Conservation (phyloP, 2,113 vertebrate species). For the Nymphicus hollandicus region DNA sequence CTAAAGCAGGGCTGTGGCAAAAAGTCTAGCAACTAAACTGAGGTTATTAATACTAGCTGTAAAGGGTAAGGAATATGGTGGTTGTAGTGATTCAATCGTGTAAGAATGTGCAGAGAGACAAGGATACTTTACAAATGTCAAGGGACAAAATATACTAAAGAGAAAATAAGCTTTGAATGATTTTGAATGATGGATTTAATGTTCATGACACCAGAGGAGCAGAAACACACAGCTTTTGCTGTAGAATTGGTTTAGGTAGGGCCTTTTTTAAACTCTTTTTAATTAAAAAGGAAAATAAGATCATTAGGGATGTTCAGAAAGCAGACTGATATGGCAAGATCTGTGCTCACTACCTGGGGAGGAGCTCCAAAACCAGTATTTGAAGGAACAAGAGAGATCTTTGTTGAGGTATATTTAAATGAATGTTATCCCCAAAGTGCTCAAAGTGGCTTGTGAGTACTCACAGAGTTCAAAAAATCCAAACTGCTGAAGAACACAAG, state of each 20-base stretch:
- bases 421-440: background rate
- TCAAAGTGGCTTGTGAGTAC: background rate
- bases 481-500: background rate
- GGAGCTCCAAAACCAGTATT: background rate
- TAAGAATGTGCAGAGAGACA: background rate
- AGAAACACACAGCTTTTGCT: background rate
- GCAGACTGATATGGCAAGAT: background rate
- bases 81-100: background rate
- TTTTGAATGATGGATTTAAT: background rate
- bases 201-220: background rate
- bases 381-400: background rate
- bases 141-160: background rate
- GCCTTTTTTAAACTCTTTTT: background rate
- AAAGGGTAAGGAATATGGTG: background rate
- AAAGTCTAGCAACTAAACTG: background rate
- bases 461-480: background rate
- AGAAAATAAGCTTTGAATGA: background rate
- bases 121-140: background rate
- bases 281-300: background rate
- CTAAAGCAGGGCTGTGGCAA: background rate
- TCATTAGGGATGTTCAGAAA: background rate
- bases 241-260: background rate
- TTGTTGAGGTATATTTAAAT: background rate
- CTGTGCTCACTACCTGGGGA: background rate
- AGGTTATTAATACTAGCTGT: background rate